Evolutionary conservation across 53 echinoderm and acorn worm species (phyloP), one percentile per base, ranked within the genome.

Genomic region (Holothuria leucospilota): DNA sequence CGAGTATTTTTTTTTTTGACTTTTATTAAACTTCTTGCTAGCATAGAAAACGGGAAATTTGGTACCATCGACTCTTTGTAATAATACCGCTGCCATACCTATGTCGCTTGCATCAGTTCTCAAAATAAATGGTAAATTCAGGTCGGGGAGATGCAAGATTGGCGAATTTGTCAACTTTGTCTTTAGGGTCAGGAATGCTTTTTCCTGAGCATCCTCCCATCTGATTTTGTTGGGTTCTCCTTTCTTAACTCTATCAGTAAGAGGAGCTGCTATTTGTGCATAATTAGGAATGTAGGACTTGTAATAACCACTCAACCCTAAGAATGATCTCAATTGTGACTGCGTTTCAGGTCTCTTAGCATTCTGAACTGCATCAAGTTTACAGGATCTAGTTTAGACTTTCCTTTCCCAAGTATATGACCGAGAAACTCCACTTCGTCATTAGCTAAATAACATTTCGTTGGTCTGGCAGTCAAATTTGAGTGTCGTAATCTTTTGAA

Each of bases 271-370:
- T 7, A 63, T 63, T 63, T 23, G 63, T 63, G 63, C 63, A 63
- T 63, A 93, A 38, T 90, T 77, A 18, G 90, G 90, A 6, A 93
- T 93, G 53, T 81, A 93, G 6, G 85, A 70, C 23, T 84, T 62
- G 77, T 87, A 93, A 72, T 90, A 93, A 13, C 93, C 93, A 2
- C 87, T 85, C 13, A 93, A 63, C 41, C 93, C 90, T 38, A 89
- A 27, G 69, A 92, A 86, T 51, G 89, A 92, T 64, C 92, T 64
- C 13, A 92, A 69, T 62, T 92, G 89, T 26, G 85, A 88, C 69
- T 92, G 89, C 28, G 89, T 89, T 40, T 63, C 69, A 13, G 89
- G 92, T 23, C 89, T 58, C 34, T 88, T 58, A 11, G 91, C 85
- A 13, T 77, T 30, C 38, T 85, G 29, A 20, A 90, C 67, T 20